Evolutionary conservation across 2,113 vertebrate species (phyloP).

Genomic region (Pica pica): DNA sequence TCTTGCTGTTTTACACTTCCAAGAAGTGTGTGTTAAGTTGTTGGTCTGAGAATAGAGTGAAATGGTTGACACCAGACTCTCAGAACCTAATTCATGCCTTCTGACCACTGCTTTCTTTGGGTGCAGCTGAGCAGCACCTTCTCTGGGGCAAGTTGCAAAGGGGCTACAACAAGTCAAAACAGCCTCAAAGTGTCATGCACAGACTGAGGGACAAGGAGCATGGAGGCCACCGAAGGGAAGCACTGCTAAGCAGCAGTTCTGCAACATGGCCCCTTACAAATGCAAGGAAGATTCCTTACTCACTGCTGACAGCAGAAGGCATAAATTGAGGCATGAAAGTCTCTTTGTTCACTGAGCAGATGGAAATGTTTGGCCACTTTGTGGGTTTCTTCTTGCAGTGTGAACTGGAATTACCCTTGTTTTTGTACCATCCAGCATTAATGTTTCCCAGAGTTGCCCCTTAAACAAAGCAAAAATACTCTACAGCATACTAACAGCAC

Average conservation of each 20-base stretch:
- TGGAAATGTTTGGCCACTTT: conserved; percentile 47
- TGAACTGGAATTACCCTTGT: conserved; percentile 35
- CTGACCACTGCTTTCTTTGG: neutral
- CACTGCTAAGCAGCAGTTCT: neutral
- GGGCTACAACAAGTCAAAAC: neutral
- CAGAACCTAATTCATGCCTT: neutral
- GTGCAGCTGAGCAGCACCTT: neutral
- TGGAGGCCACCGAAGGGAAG: neutral
- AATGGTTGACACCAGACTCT: neutral
- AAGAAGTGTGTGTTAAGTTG: neutral
- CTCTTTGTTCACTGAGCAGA: conserved; percentile 37
- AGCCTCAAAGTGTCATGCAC: neutral
- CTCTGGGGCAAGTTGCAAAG: neutral
- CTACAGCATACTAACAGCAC: neutral
- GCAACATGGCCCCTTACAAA: neutral
- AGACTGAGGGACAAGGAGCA: neutral
- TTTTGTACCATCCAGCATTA: neutral
- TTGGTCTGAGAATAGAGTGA: neutral
- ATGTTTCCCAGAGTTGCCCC: conserved; percentile 41
- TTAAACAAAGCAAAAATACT: conserved; percentile 12
- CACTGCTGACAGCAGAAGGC: neutral
- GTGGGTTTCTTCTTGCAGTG: conserved; percentile 8
- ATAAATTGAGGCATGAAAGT: neutral
- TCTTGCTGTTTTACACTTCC: neutral
- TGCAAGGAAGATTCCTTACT: neutral